Evolutionary conservation across 2,888 invertebrate genomes (phyloP).

Genomic region (Phortica magna): DNA sequence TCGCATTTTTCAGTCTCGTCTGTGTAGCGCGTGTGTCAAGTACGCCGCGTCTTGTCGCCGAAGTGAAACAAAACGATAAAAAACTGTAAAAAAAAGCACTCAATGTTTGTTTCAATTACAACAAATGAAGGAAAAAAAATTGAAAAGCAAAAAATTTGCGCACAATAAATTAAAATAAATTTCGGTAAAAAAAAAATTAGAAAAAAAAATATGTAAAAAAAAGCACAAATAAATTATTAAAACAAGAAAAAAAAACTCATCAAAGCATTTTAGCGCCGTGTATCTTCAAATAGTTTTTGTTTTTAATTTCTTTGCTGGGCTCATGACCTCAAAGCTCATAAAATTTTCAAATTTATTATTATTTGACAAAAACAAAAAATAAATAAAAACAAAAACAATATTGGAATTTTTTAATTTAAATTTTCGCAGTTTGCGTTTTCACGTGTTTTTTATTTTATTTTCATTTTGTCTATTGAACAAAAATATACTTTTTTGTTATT

Average conservation of each 20-base stretch:
- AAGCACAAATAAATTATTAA: slow-evolving; percentile 23
- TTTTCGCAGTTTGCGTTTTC: not conserved
- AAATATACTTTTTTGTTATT: not conserved
- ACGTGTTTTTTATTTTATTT: too few species aligned
- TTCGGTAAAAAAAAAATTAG: slow-evolving; percentile 53
- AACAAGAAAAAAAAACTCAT: slow-evolving; percentile 1
- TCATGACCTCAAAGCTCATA: slow-evolving; percentile 25
- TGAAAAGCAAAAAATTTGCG: slow-evolving; percentile 24
- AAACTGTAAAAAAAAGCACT: not conserved
- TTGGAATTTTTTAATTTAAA: slow-evolving; percentile 5
- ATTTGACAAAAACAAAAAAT: slow-evolving; percentile 12
- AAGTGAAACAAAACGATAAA: not conserved
- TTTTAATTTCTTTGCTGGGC: slow-evolving; percentile 8
- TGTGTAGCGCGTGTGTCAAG: slow-evolving; percentile 72
- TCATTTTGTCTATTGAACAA: too few species aligned
- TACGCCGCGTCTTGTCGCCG: slow-evolving; percentile 4
- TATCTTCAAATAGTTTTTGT: not conserved
- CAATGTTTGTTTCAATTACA: slow-evolving; percentile 7
- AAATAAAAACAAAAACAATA: slow-evolving; percentile 1
- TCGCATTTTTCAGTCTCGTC: slow-evolving; percentile 60
- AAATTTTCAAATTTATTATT: slow-evolving; percentile 35
- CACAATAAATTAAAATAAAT: slow-evolving; percentile 50
- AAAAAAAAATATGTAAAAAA: slow-evolving; percentile 46
- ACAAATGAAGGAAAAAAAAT: slow-evolving; percentile 15
- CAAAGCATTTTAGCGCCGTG: slow-evolving; percentile 19